Conservation (phyloP, 1,140 invertebrate species). For the Vollenhovia emeryi region DNA sequence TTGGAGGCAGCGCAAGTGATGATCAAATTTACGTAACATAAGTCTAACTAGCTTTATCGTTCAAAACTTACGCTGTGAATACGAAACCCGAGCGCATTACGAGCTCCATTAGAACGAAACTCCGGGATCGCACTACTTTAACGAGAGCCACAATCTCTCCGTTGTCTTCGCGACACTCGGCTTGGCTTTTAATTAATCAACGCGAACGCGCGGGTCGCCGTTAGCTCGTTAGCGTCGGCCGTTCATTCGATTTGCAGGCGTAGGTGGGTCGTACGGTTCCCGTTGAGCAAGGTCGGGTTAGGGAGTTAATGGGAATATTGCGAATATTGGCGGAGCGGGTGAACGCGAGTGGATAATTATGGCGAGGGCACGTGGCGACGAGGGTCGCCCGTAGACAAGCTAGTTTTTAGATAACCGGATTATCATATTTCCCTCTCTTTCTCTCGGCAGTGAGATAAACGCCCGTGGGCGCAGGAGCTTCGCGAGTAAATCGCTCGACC, state of each 20-base stretch:
- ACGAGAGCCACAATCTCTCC: neutral
- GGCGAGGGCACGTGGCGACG: constrained; percentile 27
- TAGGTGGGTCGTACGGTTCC: constrained; percentile 63
- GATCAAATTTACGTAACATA: neutral
- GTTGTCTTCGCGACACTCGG: constrained; percentile 4
- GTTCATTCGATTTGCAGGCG: constrained; percentile 77
- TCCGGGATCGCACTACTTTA: neutral
- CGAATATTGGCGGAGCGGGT: constrained; percentile 75
- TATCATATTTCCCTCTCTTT: neutral
- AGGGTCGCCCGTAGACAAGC: constrained; percentile 42
- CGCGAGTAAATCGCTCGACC: constrained; percentile 6
- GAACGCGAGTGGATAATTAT: constrained; percentile 76
- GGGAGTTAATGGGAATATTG: constrained; percentile 76
- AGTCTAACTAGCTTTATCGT: neutral
- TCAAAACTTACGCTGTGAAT: neutral
- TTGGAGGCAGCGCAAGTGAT: neutral
- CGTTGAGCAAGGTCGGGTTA: constrained; percentile 74
- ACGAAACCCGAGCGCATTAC: neutral
- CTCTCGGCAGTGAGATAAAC: neutral
- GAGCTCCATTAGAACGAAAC: neutral
- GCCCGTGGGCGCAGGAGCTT: neutral
- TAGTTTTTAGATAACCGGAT: constrained; percentile 34
- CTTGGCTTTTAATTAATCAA: constrained; percentile 56
- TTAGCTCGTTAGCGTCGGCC: constrained; percentile 74
- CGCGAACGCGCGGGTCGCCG: constrained; percentile 59